Percentiles rank a stretch among this genome's conserved stretches.
Conservation (phyloP, 2,888 invertebrate species). For the Ramazzottius varieornatus region DNA sequence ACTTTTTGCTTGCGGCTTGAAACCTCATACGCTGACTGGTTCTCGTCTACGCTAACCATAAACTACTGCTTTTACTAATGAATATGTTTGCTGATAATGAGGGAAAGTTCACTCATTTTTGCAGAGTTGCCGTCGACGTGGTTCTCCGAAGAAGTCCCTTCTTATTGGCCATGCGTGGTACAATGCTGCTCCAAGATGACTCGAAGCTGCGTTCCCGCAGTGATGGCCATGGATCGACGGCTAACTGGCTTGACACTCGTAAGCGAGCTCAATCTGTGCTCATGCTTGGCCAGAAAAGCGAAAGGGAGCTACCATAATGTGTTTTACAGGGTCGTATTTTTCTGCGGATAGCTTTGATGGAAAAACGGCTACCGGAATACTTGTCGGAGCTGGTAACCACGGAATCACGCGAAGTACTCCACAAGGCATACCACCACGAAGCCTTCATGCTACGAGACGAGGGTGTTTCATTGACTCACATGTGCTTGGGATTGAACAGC, state of each 20-base stretch:
- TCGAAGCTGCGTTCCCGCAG: not conserved
- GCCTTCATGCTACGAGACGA: not conserved
- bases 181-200: not conserved
- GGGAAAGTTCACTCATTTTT: too few species aligned
- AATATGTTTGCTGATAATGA: too few species aligned
- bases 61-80: too few species aligned
- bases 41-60: too few species aligned
- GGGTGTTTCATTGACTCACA: not conserved
- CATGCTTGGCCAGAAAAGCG: too few species aligned
- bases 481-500: not conserved
- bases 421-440: not conserved
- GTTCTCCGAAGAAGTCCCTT: not conserved
- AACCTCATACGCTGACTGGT: too few species aligned
- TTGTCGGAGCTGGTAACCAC: not conserved
- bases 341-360: not conserved
- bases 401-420: not conserved
- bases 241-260: not conserved
- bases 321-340: not conserved
- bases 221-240: not conserved
- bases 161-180: not conserved
- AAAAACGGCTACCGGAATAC: not conserved
- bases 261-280: too few species aligned
- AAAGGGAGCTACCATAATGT: too few species aligned
- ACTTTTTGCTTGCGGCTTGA: too few species aligned
- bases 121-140: not conserved